Percentiles rank a stretch among this genome's conserved stretches.
These are phyloP conservation scores for Drosophila elegans DNA, from an alignment of 1,140 invertebrate genomes.

Conservation along the genomic window DNA sequence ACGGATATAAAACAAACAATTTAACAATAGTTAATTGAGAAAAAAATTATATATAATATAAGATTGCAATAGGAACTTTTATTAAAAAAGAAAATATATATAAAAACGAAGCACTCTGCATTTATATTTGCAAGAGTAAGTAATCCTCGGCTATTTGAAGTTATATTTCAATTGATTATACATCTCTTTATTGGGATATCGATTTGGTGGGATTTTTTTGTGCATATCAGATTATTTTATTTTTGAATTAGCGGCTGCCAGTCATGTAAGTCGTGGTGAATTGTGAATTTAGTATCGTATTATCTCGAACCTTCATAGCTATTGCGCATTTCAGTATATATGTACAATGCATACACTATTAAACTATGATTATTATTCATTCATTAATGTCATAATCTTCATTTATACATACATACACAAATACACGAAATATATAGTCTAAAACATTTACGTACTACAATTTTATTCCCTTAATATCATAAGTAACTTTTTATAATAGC, in stretches of 20 bases:
- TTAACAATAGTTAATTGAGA: too few species aligned
- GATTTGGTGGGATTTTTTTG: slow-evolving; percentile 39
- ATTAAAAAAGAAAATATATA: not conserved
- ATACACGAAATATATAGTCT: slow-evolving; percentile 39
- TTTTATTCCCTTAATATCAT: slow-evolving; percentile 18
- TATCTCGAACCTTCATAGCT: too few species aligned
- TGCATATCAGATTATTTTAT: not conserved
- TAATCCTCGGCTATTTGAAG: not conserved
- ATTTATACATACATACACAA: slow-evolving; percentile 49
- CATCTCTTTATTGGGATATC: slow-evolving; percentile 13
- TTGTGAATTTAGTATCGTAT: not conserved
- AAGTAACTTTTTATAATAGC: slow-evolving; percentile 12
- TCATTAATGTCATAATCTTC: slow-evolving; percentile 21
- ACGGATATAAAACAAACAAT: too few species aligned
- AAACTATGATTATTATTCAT: slow-evolving; percentile 18
- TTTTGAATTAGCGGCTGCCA: not conserved
- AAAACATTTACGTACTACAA: slow-evolving; percentile 53
- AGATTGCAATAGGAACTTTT: not conserved
- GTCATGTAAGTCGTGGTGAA: not conserved
- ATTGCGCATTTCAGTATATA: slow-evolving; percentile 16
- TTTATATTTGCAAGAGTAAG: slow-evolving; percentile 19
- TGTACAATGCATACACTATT: slow-evolving; percentile 18
- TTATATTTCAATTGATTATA: not conserved
- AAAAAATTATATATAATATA: too few species aligned
- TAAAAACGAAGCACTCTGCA: not conserved